These are phyloP conservation scores for Cinclus cinclus DNA, from an alignment of 2,113 vertebrate species.

Conservation along the genomic window DNA sequence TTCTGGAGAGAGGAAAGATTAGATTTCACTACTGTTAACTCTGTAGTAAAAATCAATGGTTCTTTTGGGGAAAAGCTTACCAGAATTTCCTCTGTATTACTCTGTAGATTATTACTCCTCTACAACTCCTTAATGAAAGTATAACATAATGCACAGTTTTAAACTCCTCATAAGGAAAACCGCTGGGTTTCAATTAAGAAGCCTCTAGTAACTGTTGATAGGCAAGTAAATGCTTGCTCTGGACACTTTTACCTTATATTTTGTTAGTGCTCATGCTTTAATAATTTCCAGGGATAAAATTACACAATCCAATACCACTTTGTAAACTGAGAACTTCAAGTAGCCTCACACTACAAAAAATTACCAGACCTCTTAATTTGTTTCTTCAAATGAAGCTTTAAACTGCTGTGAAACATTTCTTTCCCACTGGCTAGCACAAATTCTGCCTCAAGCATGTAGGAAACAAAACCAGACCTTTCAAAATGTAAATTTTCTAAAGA, in stretches of 20 bases:
- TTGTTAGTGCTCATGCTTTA: not conserved
- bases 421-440: not conserved
- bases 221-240: not conserved
- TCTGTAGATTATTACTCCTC: not conserved
- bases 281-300: not conserved
- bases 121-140: not conserved
- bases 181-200: not conserved
- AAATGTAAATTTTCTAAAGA: not conserved
- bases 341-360: not conserved
- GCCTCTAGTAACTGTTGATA: not conserved
- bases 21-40: not conserved
- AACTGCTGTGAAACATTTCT: not conserved
- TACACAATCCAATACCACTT: not conserved
- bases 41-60: not conserved
- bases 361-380: not conserved
- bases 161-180: not conserved
- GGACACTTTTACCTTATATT: not conserved
- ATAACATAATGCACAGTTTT: not conserved
- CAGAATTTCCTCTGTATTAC: not conserved
- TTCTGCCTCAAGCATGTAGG: not conserved
- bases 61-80: not conserved
- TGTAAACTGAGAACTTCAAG: not conserved
- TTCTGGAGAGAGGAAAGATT: not conserved
- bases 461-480: not conserved
- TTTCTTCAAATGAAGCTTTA: not conserved